Percentiles rank a stretch among this genome's conserved stretches.
Evolutionary conservation across 2,113 vertebrate species (phyloP).

Genomic region (Notothenia coriiceps): DNA sequence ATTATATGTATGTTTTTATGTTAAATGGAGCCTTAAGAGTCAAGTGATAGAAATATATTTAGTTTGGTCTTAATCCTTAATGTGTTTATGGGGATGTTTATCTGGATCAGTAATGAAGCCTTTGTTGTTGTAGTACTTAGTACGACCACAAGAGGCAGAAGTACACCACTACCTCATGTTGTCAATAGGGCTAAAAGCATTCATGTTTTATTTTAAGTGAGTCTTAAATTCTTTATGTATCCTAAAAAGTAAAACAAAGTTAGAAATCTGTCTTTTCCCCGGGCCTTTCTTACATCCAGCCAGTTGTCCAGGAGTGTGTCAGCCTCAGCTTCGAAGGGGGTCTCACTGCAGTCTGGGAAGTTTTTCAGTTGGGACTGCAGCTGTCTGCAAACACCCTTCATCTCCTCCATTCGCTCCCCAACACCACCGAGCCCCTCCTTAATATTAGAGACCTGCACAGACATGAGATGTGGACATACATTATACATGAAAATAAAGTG

Average conservation of each 20-base stretch:
- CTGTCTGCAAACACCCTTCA: constrained; percentile 90
- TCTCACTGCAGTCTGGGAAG: constrained; percentile 90
- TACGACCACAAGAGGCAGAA: too few relatives aligned
- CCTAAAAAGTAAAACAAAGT: background rate
- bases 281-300: constrained; percentile 90
- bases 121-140: too few relatives aligned
- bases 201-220: too few relatives aligned
- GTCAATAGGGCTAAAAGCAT: too few relatives aligned
- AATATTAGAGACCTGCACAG: constrained; percentile 85
- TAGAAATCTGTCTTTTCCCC: background rate
- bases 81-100: too few relatives aligned
- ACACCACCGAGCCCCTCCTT: constrained; percentile 89
- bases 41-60: too few relatives aligned
- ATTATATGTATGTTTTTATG: too few relatives aligned
- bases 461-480: background rate
- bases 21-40: too few relatives aligned
- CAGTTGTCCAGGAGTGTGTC: constrained; percentile 92
- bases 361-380: constrained; percentile 92
- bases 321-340: constrained; percentile 90
- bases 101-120: too few relatives aligned
- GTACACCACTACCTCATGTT: too few relatives aligned
- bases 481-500: background rate
- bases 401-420: constrained; percentile 87
- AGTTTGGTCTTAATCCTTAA: too few relatives aligned
- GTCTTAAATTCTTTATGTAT: too few relatives aligned